phyloP scores from a whole-genome alignment of 2,113 vertebrate species.

The Trogon melanurus region DNA sequence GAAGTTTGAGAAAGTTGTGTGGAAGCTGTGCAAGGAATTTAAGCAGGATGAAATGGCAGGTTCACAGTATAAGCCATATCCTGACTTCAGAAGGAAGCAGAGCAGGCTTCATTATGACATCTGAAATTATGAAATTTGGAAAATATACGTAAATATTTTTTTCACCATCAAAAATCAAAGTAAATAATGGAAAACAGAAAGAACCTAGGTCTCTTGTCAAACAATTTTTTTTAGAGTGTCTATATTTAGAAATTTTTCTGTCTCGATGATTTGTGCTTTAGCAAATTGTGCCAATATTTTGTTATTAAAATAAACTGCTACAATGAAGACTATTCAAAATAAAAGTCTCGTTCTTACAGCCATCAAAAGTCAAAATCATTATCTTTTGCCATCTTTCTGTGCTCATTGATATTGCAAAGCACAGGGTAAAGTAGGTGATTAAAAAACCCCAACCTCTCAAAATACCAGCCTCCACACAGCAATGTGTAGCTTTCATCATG shows the following conservation, averaged over 20 bases:
- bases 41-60: not conserved
- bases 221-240: not conserved
- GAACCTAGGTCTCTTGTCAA: not conserved
- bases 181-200: not conserved
- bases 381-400: not conserved
- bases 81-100: not conserved
- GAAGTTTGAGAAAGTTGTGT: not conserved
- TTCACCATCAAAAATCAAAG: not conserved
- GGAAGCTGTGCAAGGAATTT: not conserved
- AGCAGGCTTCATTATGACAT: not conserved
- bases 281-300: slow-evolving; percentile 26
- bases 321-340: not conserved
- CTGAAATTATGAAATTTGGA: not conserved
- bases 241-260: not conserved
- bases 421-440: not conserved
- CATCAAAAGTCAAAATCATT: not conserved
- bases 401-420: not conserved
- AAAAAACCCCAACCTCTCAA: not conserved
- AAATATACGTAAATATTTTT: not conserved
- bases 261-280: not conserved
- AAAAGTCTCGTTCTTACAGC: not conserved
- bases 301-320: not conserved
- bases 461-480: not conserved
- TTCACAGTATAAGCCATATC: not conserved
- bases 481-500: not conserved